Conservation (phyloP, 2,113 vertebrate genomes). For the Apteryx mantelli region DNA sequence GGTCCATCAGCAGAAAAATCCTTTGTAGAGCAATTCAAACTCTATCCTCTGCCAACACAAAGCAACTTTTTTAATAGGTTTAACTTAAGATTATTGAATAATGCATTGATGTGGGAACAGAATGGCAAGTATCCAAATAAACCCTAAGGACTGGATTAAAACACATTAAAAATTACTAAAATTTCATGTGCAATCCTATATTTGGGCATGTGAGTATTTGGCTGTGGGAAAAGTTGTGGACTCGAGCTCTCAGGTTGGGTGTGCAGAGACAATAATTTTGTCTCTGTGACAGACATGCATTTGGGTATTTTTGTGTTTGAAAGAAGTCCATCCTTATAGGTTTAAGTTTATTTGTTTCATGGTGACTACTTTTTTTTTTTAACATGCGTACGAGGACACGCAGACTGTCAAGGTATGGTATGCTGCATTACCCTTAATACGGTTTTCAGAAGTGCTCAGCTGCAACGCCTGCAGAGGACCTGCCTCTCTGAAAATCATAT, state of each 20-base stretch:
- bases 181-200: background rate
- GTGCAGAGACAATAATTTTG: background rate
- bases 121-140: constrained; percentile 8
- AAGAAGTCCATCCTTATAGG: background rate
- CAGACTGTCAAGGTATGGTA: background rate
- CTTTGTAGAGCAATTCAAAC: constrained; percentile 18
- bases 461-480: background rate
- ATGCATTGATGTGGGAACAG: background rate
- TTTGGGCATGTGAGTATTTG: background rate
- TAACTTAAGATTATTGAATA: constrained; percentile 13
- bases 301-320: background rate
- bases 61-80: constrained; percentile 15
- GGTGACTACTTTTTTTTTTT: background rate
- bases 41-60: background rate
- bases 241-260: accelerated
- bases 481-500: background rate
- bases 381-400: background rate
- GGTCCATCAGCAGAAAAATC: constrained; percentile 26
- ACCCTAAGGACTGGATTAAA: background rate
- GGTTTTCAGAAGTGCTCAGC: background rate
- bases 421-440: background rate
- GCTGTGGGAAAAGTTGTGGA: background rate
- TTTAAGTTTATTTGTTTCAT: background rate
- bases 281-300: accelerated
- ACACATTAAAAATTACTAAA: background rate